These are phyloP conservation scores for Lerista edwardsae DNA, from an alignment of 2,797 vertebrate genomes.

Conservation along the genomic window DNA sequence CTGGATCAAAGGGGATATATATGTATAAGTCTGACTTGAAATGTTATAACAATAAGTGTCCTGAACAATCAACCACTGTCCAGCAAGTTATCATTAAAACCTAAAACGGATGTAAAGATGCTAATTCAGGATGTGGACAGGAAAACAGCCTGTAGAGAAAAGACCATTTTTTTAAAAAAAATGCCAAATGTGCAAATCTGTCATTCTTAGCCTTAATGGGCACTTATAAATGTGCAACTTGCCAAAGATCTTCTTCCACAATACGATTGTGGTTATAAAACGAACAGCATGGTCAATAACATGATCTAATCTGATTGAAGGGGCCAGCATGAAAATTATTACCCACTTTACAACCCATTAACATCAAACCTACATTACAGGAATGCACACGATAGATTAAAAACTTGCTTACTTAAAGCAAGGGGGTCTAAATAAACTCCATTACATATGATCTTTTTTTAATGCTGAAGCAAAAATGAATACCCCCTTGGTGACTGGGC, in stretches of 20 bases:
- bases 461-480: slow-evolving; percentile 65
- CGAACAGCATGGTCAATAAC: slow-evolving; percentile 80
- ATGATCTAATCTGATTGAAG: slow-evolving; percentile 80
- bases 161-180: slow-evolving; percentile 61
- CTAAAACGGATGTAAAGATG: slow-evolving; percentile 39
- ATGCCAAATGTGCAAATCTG: slow-evolving; percentile 74
- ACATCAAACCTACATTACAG: slow-evolving; percentile 78
- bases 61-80: slow-evolving; percentile 3
- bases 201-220: slow-evolving; percentile 77
- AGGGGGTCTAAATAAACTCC: slow-evolving; percentile 73
- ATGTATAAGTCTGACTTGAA: background rate
- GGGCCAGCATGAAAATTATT: slow-evolving; percentile 80
- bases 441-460: slow-evolving; percentile 58
- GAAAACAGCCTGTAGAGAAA: slow-evolving; percentile 67
- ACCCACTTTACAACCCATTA: slow-evolving; percentile 82
- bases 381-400: slow-evolving; percentile 76
- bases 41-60: slow-evolving; percentile 11
- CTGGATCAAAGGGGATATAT: background rate
- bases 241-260: slow-evolving; percentile 74
- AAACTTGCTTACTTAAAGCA: slow-evolving; percentile 80
- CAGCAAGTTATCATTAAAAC: slow-evolving; percentile 17
- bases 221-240: slow-evolving; percentile 76
- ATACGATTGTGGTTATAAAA: slow-evolving; percentile 82
- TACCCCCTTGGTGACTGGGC: slow-evolving; percentile 57
- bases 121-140: slow-evolving; percentile 62